Percentiles rank a stretch among this genome's conserved stretches.
These are phyloP conservation scores for Procambarus virginalis DNA, from an alignment of 1,140 invertebrate species.

Conservation along the genomic window DNA sequence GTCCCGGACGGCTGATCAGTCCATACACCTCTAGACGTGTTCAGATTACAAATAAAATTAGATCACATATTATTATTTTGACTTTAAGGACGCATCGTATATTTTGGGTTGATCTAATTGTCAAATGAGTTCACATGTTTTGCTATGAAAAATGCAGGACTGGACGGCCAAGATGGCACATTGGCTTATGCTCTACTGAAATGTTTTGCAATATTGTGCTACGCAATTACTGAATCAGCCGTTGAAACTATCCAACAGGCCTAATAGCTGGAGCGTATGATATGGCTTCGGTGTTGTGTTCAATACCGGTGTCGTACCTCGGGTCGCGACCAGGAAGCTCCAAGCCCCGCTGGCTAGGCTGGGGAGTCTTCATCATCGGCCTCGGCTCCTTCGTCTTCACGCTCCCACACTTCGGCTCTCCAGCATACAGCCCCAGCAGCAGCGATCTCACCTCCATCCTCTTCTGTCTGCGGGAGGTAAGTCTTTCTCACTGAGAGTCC, in stretches of 20 bases:
- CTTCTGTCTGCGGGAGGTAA: conserved; percentile 34
- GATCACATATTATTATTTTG: too few relatives aligned
- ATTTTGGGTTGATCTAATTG: too few relatives aligned
- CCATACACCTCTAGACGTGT: too few relatives aligned
- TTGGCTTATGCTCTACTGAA: too few relatives aligned
- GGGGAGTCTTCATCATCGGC: conserved; percentile 91
- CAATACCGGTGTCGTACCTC: conserved; percentile 90
- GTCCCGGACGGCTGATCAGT: too few relatives aligned
- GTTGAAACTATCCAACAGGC: conserved; percentile 17
- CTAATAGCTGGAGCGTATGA: conserved; percentile 89
- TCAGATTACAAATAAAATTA: too few relatives aligned
- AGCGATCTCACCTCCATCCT: conserved; percentile 17
- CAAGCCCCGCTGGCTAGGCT: conserved; percentile 87
- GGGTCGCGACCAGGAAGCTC: conserved; percentile 83
- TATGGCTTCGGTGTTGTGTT: conserved; percentile 85
- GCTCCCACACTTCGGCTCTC: conserved; percentile 87
- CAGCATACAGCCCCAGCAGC: conserved; percentile 45
- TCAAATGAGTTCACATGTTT: too few relatives aligned
- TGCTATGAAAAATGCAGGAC: too few relatives aligned
- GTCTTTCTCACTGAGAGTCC: background rate
- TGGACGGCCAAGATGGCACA: too few relatives aligned
- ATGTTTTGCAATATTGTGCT: too few relatives aligned
- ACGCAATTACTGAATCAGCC: too few relatives aligned
- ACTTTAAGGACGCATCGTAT: too few relatives aligned
- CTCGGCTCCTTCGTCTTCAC: conserved; percentile 94